Conservation (phyloP, 2,888 invertebrate species). For the Scaptomyza flava region DNA sequence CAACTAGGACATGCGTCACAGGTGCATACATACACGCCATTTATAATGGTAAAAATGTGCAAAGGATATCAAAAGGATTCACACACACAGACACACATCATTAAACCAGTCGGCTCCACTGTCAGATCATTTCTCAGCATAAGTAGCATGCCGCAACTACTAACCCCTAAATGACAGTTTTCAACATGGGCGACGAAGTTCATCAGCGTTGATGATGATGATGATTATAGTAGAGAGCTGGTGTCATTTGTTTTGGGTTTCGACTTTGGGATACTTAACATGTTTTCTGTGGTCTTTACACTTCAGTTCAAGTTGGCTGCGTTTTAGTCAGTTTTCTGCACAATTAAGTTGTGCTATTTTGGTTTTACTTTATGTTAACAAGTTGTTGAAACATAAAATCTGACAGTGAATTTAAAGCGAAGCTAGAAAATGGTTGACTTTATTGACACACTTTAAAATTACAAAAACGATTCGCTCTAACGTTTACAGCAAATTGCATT, state of each 20-base stretch:
- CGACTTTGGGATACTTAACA: slow-evolving; percentile 45
- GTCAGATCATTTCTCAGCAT: slow-evolving; percentile 51
- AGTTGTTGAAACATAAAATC: slow-evolving; percentile 1
- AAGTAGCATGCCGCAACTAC: slow-evolving; percentile 23
- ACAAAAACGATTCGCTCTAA: slow-evolving; percentile 8
- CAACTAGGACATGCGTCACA: slow-evolving; percentile 66
- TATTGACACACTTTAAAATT: too few relatives aligned
- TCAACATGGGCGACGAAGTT: slow-evolving; percentile 40
- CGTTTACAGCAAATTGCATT: slow-evolving; percentile 61
- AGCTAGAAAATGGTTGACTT: neutral
- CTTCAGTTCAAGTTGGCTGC: slow-evolving; percentile 58
- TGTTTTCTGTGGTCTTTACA: slow-evolving; percentile 47
- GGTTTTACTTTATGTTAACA: slow-evolving; percentile 29
- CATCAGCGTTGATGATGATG: slow-evolving; percentile 49
- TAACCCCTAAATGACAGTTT: slow-evolving; percentile 55
- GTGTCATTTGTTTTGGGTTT: slow-evolving; percentile 43
- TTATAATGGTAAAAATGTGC: slow-evolving; percentile 49
- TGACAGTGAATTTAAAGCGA: neutral
- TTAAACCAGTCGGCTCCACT: slow-evolving; percentile 60
- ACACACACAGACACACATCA: slow-evolving; percentile 68
- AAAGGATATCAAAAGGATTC: slow-evolving; percentile 74
- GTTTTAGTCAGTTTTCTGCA: slow-evolving; percentile 65
- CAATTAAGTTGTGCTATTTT: slow-evolving; percentile 34
- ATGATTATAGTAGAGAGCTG: slow-evolving; percentile 25
- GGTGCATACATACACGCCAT: slow-evolving; percentile 46